phyloP scores from a whole-genome alignment of 1,140 invertebrate species.

The Hyposmocoma kahamanoa region DNA sequence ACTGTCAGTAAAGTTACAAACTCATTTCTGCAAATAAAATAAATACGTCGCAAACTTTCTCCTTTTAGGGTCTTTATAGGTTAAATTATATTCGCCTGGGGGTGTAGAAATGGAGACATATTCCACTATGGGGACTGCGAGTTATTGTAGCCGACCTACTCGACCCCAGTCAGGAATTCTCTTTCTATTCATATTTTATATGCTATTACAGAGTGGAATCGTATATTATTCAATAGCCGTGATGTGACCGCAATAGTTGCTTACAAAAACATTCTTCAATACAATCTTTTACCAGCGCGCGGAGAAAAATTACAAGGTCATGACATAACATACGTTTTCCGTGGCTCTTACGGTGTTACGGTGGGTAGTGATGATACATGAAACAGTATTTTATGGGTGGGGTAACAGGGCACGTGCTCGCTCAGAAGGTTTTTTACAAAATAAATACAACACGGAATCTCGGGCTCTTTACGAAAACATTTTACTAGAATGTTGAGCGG shows the following conservation, averaged over 20 bases:
- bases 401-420: too few species aligned
- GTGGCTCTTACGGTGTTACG: background rate
- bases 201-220: constrained; percentile 35
- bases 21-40: constrained; percentile 54
- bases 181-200: constrained; percentile 54
- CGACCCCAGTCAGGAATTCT: constrained; percentile 25
- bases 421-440: too few species aligned
- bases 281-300: constrained; percentile 23
- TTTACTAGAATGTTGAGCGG: too few species aligned
- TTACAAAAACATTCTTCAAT: constrained; percentile 17
- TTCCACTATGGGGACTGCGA: constrained; percentile 51
- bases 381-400: constrained; percentile 9
- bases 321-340: constrained; percentile 25
- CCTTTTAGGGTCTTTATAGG: constrained; percentile 56
- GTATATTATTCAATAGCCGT: constrained; percentile 33
- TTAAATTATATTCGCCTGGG: constrained; percentile 63
- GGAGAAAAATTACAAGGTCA: constrained; percentile 33
- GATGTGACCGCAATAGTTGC: constrained; percentile 18
- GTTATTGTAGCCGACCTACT: constrained; percentile 49
- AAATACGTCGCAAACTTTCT: constrained; percentile 57
- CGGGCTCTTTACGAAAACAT: too few species aligned
- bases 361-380: constrained; percentile 6
- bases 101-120: constrained; percentile 62
- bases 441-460: too few species aligned
- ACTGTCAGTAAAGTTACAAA: constrained; percentile 31